phyloP scores from a whole-genome alignment of 2,797 vertebrate genomes.

The Siniperca scherzeri region DNA sequence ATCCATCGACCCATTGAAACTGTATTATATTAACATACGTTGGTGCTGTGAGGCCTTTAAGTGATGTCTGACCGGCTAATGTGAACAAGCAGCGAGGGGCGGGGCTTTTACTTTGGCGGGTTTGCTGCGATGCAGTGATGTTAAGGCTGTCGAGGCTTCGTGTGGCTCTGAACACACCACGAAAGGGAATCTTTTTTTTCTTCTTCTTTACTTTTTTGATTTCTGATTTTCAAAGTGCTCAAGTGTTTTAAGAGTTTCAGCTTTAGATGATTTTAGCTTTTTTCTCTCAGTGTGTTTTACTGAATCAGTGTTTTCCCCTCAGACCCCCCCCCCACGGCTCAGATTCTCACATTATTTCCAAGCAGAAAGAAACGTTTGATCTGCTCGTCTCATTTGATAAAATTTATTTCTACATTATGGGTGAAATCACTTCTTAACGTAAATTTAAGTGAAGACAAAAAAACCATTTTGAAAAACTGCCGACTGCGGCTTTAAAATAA shows the following conservation, averaged over 20 bases:
- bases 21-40: fast-evolving
- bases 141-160: conserved; percentile 41
- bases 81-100: conserved; percentile 51
- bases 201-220: conserved; percentile 43
- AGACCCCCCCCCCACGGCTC: conserved; percentile 62
- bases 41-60: conserved; percentile 10
- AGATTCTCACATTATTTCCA: conserved; percentile 7
- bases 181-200: conserved; percentile 58
- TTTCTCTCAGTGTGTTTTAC: conserved; percentile 57
- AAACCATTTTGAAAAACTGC: background rate
- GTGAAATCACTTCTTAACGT: background rate
- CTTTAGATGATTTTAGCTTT: conserved; percentile 60
- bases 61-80: conserved; percentile 20
- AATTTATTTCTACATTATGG: background rate
- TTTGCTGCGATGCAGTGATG: conserved; percentile 70
- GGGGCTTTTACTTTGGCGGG: conserved; percentile 59
- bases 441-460: background rate
- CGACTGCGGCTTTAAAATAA: background rate
- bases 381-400: background rate
- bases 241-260: conserved; percentile 67
- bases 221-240: conserved; percentile 78
- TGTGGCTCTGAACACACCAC: conserved; percentile 61
- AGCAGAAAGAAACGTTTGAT: background rate
- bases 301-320: conserved; percentile 59
- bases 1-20: background rate